Conservation (phyloP, 1,140 invertebrate species). For the Bombus terrestris region DNA sequence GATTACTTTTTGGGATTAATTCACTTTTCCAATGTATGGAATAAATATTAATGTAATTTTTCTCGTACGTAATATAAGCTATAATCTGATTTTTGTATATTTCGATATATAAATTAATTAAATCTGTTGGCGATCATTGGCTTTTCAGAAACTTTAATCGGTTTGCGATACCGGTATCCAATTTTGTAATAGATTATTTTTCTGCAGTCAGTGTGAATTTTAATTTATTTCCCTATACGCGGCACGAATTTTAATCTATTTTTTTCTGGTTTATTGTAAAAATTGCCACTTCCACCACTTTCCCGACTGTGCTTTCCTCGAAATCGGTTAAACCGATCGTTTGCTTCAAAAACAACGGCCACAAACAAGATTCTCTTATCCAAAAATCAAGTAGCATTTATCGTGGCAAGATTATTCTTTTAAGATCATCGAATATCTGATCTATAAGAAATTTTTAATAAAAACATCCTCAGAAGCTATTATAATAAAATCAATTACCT, state of each 20-base stretch:
- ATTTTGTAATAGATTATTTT: background rate
- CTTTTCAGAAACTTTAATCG: background rate
- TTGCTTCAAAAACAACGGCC: accelerated
- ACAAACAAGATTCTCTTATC: no score
- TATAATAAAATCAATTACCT: background rate
- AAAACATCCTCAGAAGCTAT: background rate
- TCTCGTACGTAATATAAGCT: background rate
- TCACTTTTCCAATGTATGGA: no score
- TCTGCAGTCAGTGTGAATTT: background rate
- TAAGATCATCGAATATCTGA: background rate
- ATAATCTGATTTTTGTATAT: background rate
- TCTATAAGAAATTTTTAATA: background rate
- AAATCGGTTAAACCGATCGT: background rate
- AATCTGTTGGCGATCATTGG: background rate
- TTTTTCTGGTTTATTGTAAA: background rate
- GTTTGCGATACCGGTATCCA: background rate
- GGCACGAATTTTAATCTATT: no score
- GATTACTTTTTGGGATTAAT: no score
- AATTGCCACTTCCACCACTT: background rate
- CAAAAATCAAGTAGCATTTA: no score
- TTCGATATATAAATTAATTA: background rate
- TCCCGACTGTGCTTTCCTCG: no score
- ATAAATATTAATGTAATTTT: no score
- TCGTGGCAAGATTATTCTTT: background rate
- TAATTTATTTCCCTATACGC: background rate